phyloP scores from a whole-genome alignment of 2,113 vertebrate species.

The Sinocyclocheilus maitianheensis region DNA sequence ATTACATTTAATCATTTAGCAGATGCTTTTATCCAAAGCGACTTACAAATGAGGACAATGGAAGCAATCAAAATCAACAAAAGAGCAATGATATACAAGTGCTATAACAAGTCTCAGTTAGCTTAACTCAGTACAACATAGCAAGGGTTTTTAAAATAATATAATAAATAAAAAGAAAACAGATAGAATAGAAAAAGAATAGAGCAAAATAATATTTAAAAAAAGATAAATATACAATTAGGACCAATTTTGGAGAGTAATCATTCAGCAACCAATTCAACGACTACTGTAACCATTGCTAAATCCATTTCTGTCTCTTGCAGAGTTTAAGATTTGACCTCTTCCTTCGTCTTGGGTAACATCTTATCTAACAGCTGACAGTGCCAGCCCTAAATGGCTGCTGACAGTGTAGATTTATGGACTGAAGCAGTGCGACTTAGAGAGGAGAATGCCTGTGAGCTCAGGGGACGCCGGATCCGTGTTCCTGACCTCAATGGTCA shows the following conservation, averaged over 20 bases:
- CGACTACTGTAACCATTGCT: not conserved
- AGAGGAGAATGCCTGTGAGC: constrained; percentile 37
- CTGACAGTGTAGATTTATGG: constrained; percentile 40
- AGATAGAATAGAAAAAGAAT: no score
- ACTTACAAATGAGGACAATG: no score
- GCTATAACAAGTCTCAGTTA: no score
- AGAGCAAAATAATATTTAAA: no score
- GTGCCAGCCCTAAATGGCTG: constrained; percentile 37
- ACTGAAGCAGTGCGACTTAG: constrained; percentile 23
- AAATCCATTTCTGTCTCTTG: not conserved
- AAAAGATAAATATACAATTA: not conserved
- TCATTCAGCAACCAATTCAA: not conserved
- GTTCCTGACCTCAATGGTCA: constrained; percentile 47
- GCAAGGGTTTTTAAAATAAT: no score
- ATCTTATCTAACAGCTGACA: constrained; percentile 28
- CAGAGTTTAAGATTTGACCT: constrained; percentile 14
- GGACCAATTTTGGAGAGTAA: not conserved
- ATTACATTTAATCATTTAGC: no score
- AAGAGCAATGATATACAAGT: no score
- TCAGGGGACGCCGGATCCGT: constrained; percentile 16
- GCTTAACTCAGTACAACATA: no score
- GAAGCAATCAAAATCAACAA: no score
- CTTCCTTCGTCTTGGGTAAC: not conserved
- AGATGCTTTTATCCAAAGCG: no score
- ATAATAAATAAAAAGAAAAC: no score